Percentiles rank a stretch among this genome's conserved stretches.
Conservation (phyloP, 2,113 vertebrate genomes). For the Blennius ocellaris region DNA sequence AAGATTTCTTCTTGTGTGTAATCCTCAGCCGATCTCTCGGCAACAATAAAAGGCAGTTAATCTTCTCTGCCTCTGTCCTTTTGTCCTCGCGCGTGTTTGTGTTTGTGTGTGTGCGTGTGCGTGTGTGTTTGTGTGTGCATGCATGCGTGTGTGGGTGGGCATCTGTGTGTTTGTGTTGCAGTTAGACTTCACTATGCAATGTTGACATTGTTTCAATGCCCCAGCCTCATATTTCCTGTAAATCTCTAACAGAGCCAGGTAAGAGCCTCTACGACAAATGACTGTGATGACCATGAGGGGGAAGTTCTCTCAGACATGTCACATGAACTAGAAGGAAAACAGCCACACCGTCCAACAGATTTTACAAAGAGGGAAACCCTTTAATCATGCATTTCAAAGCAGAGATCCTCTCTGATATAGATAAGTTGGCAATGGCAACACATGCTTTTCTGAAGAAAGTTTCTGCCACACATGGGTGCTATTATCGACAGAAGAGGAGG, state of each 20-base stretch:
- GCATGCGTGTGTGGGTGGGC: too few species aligned
- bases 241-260: neutral
- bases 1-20: neutral
- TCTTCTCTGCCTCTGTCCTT: neutral
- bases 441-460: constrained; percentile 45
- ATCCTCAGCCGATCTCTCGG: neutral
- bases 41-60: neutral
- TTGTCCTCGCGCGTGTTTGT: neutral
- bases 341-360: neutral
- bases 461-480: constrained; percentile 22
- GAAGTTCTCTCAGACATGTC: neutral
- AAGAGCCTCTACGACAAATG: neutral
- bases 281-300: constrained; percentile 1
- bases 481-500: constrained; percentile 10
- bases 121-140: too few species aligned
- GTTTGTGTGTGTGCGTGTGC: neutral
- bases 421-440: neutral
- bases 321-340: neutral
- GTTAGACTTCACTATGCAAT: neutral
- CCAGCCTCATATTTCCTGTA: neutral
- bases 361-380: neutral
- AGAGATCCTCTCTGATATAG: neutral
- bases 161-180: neutral
- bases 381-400: neutral
- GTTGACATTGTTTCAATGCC: neutral